These are phyloP conservation scores for Eurystomus gularis DNA, from an alignment of 2,113 vertebrate genomes.

Conservation along the genomic window DNA sequence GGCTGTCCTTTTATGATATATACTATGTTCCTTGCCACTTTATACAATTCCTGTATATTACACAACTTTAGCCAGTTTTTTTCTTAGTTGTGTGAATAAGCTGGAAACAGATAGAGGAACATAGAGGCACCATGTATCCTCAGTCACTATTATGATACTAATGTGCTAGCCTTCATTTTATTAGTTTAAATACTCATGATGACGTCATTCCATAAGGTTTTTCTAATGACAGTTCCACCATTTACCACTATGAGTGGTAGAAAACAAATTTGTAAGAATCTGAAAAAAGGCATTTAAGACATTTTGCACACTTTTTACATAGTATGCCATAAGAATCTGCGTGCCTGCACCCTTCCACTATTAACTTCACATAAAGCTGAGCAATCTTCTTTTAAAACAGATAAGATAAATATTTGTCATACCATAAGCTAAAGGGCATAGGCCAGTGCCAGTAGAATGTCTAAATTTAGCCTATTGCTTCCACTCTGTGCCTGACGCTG, in stretches of 20 bases:
- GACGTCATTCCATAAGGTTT: not conserved
- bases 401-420: not conserved
- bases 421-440: not conserved
- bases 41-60: not conserved
- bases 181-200: not conserved
- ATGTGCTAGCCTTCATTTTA: not conserved
- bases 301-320: accelerated
- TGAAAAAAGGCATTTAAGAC: not conserved
- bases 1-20: not conserved
- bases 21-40: not conserved
- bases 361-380: not conserved
- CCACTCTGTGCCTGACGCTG: not conserved
- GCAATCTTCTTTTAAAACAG: not conserved
- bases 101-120: not conserved
- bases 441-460: not conserved
- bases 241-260: not conserved
- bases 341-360: not conserved
- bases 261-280: not conserved
- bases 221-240: not conserved
- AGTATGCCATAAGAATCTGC: not conserved
- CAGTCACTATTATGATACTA: not conserved
- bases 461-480: not conserved
- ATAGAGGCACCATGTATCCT: not conserved
- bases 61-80: not conserved
- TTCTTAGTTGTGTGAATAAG: not conserved